phyloP scores from a whole-genome alignment of 2,797 vertebrate species.

The Diplodus puntazzo region DNA sequence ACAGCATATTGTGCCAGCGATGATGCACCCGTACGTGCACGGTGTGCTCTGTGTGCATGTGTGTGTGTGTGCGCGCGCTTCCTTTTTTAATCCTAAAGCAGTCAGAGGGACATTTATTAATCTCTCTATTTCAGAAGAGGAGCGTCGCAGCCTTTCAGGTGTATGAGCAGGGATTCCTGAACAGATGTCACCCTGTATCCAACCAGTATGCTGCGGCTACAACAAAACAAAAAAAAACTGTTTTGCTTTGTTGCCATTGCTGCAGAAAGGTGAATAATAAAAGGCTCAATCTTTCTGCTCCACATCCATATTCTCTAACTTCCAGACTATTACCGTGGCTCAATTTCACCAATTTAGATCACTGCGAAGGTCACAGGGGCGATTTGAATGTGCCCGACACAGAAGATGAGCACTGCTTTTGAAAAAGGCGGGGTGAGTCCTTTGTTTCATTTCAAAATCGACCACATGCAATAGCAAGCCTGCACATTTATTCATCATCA shows the following conservation, averaged over 20 bases:
- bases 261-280: slow-evolving; percentile 50
- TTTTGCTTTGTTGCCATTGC: slow-evolving; percentile 53
- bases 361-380: slow-evolving; percentile 19
- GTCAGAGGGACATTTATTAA: slow-evolving; percentile 77
- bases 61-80: slow-evolving; percentile 11
- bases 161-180: slow-evolving; percentile 69
- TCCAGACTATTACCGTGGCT: slow-evolving; percentile 32
- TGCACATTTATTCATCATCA: slow-evolving; percentile 56
- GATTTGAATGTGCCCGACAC: slow-evolving; percentile 16
- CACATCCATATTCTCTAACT: slow-evolving; percentile 15
- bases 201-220: slow-evolving; percentile 45
- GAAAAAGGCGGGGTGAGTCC: neutral
- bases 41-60: slow-evolving; percentile 25
- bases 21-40: slow-evolving; percentile 32
- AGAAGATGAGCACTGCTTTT: slow-evolving; percentile 17
- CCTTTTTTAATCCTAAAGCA: slow-evolving; percentile 62
- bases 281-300: slow-evolving; percentile 24
- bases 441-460: slow-evolving; percentile 16
- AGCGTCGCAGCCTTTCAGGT: slow-evolving; percentile 67
- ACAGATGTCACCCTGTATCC: slow-evolving; percentile 66
- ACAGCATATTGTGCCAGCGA: slow-evolving; percentile 63
- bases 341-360: slow-evolving; percentile 39
- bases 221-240: slow-evolving; percentile 53
- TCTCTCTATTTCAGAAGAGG: slow-evolving; percentile 75
- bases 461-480: neutral